These are phyloP conservation scores for Morphnarchus princeps DNA, from an alignment of 2,113 vertebrate species.

Conservation along the genomic window DNA sequence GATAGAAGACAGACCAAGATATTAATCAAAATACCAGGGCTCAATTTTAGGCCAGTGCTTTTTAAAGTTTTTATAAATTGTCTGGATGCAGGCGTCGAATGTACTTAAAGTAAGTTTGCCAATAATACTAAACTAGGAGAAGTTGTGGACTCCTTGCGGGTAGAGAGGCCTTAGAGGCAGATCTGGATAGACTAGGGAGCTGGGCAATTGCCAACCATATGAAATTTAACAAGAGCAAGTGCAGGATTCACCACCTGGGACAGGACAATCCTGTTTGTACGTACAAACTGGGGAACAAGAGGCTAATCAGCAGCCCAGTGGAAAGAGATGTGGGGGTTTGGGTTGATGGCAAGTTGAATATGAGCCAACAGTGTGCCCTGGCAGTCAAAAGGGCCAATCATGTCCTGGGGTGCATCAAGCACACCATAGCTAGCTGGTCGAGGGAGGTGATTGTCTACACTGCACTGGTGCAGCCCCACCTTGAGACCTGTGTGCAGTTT, in stretches of 20 bases:
- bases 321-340: not conserved
- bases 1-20: not conserved
- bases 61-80: not conserved
- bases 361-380: not conserved
- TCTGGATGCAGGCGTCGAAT: not conserved
- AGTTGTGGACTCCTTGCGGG: not conserved
- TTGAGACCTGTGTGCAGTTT: not conserved
- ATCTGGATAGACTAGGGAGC: not conserved
- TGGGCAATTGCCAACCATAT: not conserved
- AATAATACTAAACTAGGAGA: not conserved
- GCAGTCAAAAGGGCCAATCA: not conserved
- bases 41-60: not conserved
- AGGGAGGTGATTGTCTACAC: not conserved
- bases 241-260: not conserved
- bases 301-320: not conserved
- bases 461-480: not conserved
- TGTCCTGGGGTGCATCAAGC: not conserved
- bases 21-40: not conserved
- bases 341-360: not conserved
- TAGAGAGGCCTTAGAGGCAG: not conserved
- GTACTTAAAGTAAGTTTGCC: not conserved
- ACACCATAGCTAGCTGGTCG: fast-evolving
- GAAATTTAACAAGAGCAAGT: not conserved
- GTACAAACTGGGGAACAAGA: not conserved
- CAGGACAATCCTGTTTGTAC: not conserved